Evolutionary conservation across 2,888 invertebrate genomes (phyloP).

Genomic region (Xestia xanthographa): DNA sequence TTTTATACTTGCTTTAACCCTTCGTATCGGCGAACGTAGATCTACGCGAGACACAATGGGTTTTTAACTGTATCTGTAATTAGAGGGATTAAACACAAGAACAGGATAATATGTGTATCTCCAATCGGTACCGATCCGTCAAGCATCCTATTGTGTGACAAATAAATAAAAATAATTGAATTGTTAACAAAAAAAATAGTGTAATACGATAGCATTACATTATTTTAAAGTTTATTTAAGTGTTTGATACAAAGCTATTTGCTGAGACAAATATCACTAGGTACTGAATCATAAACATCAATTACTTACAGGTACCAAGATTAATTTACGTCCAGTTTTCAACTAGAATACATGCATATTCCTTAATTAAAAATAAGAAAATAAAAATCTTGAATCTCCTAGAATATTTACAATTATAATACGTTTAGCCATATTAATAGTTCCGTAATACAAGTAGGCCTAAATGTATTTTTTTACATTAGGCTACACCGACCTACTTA

Average conservation of each 20-base stretch:
- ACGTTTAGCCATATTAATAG: neutral
- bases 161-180: neutral
- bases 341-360: neutral
- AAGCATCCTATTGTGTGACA: neutral
- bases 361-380: neutral
- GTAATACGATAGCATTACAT: neutral
- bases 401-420: neutral
- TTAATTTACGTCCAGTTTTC: neutral
- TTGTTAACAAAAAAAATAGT: neutral
- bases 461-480: neutral
- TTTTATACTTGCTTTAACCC: too few relatives aligned
- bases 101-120: neutral
- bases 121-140: neutral
- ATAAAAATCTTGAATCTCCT: too few relatives aligned
- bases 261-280: neutral
- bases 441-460: too few relatives aligned
- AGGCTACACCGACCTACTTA: neutral
- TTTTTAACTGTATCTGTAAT: too few relatives aligned
- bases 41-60: too few relatives aligned
- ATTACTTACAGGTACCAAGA: neutral
- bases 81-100: neutral
- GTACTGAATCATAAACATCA: neutral
- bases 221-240: neutral
- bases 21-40: too few relatives aligned
- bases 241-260: neutral